Evolutionary conservation across 1,140 invertebrate genomes (phyloP).

Genomic region (Diplogasteroides magnus): DNA sequence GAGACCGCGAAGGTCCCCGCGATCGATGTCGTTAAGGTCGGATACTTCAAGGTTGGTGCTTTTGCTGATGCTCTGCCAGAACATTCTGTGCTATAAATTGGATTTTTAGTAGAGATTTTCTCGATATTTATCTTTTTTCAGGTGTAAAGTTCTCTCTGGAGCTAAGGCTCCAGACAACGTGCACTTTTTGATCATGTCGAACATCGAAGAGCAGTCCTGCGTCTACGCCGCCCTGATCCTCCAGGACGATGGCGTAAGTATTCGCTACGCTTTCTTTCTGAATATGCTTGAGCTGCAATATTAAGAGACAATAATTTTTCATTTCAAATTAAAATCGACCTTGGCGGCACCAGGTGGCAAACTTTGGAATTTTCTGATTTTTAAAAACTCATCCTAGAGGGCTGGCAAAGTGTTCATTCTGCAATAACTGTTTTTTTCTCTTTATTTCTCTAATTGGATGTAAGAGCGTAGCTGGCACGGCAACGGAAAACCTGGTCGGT

Average conservation of each 20-base stretch:
- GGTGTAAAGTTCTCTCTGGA: conserved; percentile 50
- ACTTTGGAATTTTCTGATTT: too few species aligned
- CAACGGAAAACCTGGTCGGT: too few species aligned
- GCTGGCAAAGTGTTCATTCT: too few species aligned
- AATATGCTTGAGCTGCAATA: neutral
- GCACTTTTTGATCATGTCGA: conserved; percentile 45
- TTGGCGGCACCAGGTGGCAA: too few species aligned
- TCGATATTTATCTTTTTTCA: conserved; percentile 16
- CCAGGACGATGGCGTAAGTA: conserved; percentile 75
- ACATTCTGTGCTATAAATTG: neutral
- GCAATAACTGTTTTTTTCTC: too few species aligned
- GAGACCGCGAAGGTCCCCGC: conserved; percentile 84
- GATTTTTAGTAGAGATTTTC: conserved; percentile 5
- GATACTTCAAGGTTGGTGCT: conserved; percentile 59
- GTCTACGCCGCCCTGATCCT: conserved; percentile 92
- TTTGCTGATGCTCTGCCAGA: conserved; percentile 13
- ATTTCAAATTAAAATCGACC: too few species aligned
- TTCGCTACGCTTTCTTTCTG: too few species aligned
- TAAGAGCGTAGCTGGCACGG: too few species aligned
- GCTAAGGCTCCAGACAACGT: conserved; percentile 50
- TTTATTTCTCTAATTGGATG: too few species aligned
- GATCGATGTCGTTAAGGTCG: conserved; percentile 89
- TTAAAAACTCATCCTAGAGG: too few species aligned
- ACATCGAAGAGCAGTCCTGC: conserved; percentile 78
- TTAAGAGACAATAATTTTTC: too few species aligned